A percentile compares a stretch with the other conserved stretches of the same genome.
Conservation (phyloP, 2,888 invertebrate genomes). For the Watsonalla cultraria region DNA sequence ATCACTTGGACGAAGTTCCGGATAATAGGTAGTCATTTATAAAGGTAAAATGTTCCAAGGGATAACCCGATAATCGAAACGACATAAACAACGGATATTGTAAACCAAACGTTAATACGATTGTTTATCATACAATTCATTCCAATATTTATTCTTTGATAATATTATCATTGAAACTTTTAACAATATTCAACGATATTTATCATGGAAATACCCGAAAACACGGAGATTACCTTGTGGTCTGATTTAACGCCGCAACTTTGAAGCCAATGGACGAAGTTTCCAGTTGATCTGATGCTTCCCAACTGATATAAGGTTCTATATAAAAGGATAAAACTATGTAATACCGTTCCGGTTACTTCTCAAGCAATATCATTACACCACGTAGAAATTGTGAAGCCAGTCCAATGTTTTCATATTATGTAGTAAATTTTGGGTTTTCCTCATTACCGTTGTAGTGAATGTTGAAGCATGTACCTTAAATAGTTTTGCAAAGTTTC, state of each 20-base stretch:
- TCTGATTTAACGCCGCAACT: conserved; percentile 53
- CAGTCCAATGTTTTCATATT: background rate
- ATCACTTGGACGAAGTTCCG: too few relatives aligned
- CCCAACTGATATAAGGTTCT: conserved; percentile 38
- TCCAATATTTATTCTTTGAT: too few relatives aligned
- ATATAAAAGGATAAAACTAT: conserved; percentile 19
- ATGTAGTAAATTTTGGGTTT: background rate
- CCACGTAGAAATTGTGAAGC: background rate
- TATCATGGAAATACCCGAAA: conserved; percentile 17
- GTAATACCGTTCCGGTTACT: background rate
- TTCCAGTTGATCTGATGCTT: conserved; percentile 49
- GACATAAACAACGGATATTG: too few relatives aligned
- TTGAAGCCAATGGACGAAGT: conserved; percentile 55
- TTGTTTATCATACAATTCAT: too few relatives aligned
- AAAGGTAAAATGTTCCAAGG: too few relatives aligned
- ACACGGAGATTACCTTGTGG: conserved; percentile 27
- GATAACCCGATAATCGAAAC: too few relatives aligned
- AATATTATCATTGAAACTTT: too few relatives aligned
- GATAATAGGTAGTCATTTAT: too few relatives aligned
- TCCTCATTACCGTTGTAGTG: conserved; percentile 3
- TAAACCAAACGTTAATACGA: too few relatives aligned
- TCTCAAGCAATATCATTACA: background rate
- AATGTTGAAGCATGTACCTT: conserved; percentile 13
- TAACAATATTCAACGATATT: background rate
- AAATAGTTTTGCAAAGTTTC: conserved; percentile 15